Base-by-base conservation (phyloP, 2,797 vertebrate species). In the Bovichtus diacanthus region DNA sequence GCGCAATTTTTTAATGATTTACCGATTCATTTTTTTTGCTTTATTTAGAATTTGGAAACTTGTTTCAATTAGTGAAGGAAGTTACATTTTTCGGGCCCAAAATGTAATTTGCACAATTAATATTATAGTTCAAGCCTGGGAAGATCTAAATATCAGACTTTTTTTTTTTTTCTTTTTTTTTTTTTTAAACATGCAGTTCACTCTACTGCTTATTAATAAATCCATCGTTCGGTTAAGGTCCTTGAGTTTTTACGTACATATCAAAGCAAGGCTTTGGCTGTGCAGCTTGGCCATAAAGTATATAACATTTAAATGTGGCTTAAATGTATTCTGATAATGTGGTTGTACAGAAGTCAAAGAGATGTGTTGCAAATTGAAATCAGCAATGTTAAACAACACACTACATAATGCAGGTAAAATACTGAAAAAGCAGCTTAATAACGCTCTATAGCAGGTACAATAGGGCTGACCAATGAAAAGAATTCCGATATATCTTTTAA, bases 271-370 rank as follows among this genome's bases (percentile, higher is more conserved):
- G 21, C 70, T 21, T 44, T 63, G 54, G 39, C 29, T 81, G 64
- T 82, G 74, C 78, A 80, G 84, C 74, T 85, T 62, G 70, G 69
- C 38, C 78, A 18, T 6, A 2, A 54, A 46, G 8, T 0, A 66
- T 16, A 8, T 1, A 44, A 79, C 73, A 18, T 29, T 36, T 29
- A 13, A 12, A 38, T 77, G 55, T 80, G 46, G 59, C 6, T 39
- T 6, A 4, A 38, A 0, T 70, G 16, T 21, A 4, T 29, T 11
- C 21, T 11, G 4, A 29, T 47, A 41, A 49, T 31, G 31, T 16
- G 54, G 41, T 36, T 27, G 9, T 29, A n/a, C 59, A 67, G 13
- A 65, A n/a, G 49, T 71, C 0, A 12, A 19, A 41, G 36, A 58
- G 9, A 53, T 66, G 54, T 70, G 59, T 43, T 46, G 46, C 7